A percentile compares a stretch with the other conserved stretches of the same genome.
These are phyloP conservation scores for Paratrypauchen microcephalus DNA, from an alignment of 2,797 vertebrate genomes.

Conservation along the genomic window DNA sequence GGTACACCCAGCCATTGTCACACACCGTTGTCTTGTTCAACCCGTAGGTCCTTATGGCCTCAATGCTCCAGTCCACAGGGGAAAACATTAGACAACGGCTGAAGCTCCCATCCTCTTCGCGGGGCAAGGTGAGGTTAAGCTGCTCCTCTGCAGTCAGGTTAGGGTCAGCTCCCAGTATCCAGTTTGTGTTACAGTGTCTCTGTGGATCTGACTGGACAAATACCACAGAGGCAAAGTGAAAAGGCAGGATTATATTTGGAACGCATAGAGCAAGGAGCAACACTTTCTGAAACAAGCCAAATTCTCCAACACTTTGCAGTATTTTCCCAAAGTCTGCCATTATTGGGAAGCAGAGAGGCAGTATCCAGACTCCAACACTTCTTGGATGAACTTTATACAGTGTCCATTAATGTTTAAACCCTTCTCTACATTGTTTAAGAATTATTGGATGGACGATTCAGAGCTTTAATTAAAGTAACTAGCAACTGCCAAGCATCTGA, in stretches of 20 bases:
- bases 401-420: conserved; percentile 51
- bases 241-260: conserved; percentile 64
- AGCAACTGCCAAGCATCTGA: too few relatives aligned
- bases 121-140: conserved; percentile 80
- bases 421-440: neutral
- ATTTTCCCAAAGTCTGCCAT: conserved; percentile 77
- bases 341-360: neutral
- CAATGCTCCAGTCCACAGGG: conserved; percentile 74
- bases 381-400: conserved; percentile 30
- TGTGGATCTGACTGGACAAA: conserved; percentile 72
- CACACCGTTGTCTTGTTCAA: conserved; percentile 78
- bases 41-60: conserved; percentile 62
- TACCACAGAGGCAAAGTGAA: conserved; percentile 76
- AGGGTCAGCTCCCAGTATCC: conserved; percentile 70
- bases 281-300: conserved; percentile 78
- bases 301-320: conserved; percentile 73
- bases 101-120: conserved; percentile 56
- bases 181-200: conserved; percentile 80
- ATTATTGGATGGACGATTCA: conserved; percentile 1
- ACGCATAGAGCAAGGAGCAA: conserved; percentile 68
- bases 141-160: conserved; percentile 77
- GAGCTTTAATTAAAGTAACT: neutral
- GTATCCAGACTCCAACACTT: conserved; percentile 10
- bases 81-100: conserved; percentile 82
- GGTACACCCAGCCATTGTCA: conserved; percentile 79